phyloP scores from a whole-genome alignment of 2,888 invertebrate species.

The Hemaris fuciformis region DNA sequence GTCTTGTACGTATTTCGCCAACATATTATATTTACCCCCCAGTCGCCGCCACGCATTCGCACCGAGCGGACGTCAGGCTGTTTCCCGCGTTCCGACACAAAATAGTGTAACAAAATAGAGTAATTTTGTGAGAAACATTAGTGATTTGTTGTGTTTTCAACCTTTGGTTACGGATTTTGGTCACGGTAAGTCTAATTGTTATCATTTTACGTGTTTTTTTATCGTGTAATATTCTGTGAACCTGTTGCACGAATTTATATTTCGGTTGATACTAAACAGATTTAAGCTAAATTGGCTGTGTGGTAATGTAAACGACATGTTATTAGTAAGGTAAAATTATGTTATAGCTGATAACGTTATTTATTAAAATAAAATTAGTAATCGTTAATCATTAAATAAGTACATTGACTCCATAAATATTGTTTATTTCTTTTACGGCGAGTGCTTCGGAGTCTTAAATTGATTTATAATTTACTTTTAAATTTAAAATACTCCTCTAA shows the following conservation, averaged over 20 bases:
- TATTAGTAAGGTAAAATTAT: neutral
- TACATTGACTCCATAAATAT: neutral
- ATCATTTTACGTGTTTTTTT: neutral
- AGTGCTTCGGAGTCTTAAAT: too few species aligned
- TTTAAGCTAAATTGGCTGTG: neutral
- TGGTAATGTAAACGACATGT: neutral
- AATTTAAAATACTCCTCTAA: too few species aligned
- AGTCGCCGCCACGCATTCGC: conserved; percentile 4
- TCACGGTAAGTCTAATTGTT: neutral
- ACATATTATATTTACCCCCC: conserved; percentile 17
- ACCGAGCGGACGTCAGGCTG: neutral
- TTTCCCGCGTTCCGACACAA: neutral
- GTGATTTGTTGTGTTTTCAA: conserved; percentile 10
- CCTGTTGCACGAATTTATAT: conserved; percentile 15
- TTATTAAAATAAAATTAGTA: neutral
- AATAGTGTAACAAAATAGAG: conserved; percentile 3
- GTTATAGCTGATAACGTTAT: neutral
- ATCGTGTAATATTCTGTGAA: neutral
- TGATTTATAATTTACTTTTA: neutral
- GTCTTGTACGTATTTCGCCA: conserved; percentile 9
- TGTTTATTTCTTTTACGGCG: neutral
- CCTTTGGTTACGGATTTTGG: neutral
- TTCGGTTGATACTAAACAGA: conserved; percentile 2
- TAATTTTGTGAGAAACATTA: conserved; percentile 4
- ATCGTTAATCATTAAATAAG: too few species aligned